These are phyloP conservation scores for Decapterus maruadsi DNA, from an alignment of 2,797 vertebrate species.

Conservation along the genomic window DNA sequence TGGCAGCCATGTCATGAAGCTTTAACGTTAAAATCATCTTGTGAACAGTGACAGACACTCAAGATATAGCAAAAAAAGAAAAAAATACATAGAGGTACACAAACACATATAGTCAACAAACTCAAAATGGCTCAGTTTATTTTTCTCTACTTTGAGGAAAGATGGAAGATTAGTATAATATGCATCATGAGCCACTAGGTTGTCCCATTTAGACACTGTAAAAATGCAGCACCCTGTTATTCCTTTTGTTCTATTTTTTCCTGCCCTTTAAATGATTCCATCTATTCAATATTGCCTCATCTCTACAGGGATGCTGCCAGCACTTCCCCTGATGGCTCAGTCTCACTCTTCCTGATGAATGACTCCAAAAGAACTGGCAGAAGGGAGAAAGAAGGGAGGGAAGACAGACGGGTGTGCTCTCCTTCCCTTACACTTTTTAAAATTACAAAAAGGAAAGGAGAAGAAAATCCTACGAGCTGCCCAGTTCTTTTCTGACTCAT, in stretches of 20 bases:
- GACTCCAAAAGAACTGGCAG: constrained; percentile 71
- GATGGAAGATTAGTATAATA: constrained; percentile 43
- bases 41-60: constrained; percentile 29
- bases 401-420: not conserved
- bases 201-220: constrained; percentile 47
- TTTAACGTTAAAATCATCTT: constrained; percentile 28
- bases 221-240: constrained; percentile 14
- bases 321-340: constrained; percentile 64
- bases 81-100: not conserved
- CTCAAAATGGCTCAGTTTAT: constrained; percentile 16
- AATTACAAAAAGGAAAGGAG: constrained; percentile 39
- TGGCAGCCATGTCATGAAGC: constrained; percentile 44
- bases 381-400: constrained; percentile 7
- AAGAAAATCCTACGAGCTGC: constrained; percentile 43
- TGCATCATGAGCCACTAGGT: constrained; percentile 32
- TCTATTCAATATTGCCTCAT: constrained; percentile 76
- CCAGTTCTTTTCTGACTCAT: constrained; percentile 56
- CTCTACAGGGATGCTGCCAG: constrained; percentile 73
- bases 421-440: constrained; percentile 41
- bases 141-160: not conserved
- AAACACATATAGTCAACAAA: constrained; percentile 22
- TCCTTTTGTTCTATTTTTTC: constrained; percentile 41
- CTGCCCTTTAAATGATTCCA: constrained; percentile 72
- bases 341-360: constrained; percentile 76
- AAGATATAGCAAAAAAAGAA: constrained; percentile 4